Evolutionary conservation across 2,113 vertebrate species (phyloP).

Genomic region (Lutjanus erythropterus): DNA sequence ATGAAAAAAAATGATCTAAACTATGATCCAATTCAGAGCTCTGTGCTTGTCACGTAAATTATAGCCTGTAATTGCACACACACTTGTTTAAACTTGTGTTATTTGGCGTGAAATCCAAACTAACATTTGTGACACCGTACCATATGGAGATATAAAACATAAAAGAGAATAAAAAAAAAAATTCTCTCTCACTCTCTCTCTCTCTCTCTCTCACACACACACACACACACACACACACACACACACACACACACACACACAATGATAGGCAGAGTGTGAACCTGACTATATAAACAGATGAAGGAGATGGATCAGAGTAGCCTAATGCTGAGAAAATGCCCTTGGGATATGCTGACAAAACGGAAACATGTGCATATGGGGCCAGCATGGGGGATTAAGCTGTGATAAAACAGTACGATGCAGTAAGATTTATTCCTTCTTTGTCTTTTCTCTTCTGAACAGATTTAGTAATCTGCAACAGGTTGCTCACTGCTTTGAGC

Average conservation of each 20-base stretch:
- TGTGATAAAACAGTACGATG: conserved; percentile 65
- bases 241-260: conserved; percentile 1
- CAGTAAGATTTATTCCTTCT: conserved; percentile 41
- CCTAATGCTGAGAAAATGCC: conserved; percentile 68
- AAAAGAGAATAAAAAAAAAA: conserved; percentile 7
- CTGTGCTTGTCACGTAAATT: conserved; percentile 4
- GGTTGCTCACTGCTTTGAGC: conserved; percentile 51
- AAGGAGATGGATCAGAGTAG: conserved; percentile 64
- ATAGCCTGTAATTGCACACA: not conserved
- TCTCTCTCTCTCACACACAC: not conserved
- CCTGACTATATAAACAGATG: conserved; percentile 56
- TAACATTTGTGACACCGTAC: conserved; percentile 13
- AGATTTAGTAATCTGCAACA: conserved; percentile 66
- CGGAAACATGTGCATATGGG: conserved; percentile 70
- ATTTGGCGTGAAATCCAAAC: conserved; percentile 5
- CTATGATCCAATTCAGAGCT: conserved; percentile 27
- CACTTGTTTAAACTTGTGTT: not conserved
- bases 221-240: conserved; percentile 6
- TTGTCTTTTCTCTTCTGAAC: conserved; percentile 33
- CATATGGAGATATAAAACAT: not conserved
- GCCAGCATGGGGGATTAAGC: conserved; percentile 57
- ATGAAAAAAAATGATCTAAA: conserved; percentile 6
- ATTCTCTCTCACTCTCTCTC: not conserved
- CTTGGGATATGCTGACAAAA: conserved; percentile 72
- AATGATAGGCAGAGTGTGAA: conserved; percentile 39